Evolutionary conservation across 2,113 vertebrate species (phyloP).

Genomic region (Verasper variegatus): DNA sequence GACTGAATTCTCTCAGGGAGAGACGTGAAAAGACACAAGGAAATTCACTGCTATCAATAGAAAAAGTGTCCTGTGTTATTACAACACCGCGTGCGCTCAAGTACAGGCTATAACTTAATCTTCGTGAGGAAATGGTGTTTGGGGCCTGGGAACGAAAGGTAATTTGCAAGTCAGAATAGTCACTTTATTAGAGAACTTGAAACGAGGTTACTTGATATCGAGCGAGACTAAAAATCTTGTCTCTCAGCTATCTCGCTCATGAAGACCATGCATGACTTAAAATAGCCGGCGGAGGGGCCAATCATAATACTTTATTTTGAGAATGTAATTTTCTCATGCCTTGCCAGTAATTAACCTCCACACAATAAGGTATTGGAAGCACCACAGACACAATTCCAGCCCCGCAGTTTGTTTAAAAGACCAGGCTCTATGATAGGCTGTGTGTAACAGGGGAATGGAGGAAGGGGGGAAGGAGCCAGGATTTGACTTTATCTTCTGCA

Average conservation of each 20-base stretch:
- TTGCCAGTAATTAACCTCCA: constrained; percentile 87
- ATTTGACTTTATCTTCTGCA: constrained; percentile 82
- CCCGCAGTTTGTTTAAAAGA: constrained; percentile 79
- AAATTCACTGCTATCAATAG: constrained; percentile 71
- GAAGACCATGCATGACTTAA: constrained; percentile 79
- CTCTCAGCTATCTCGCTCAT: constrained; percentile 80
- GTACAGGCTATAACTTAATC: constrained; percentile 78
- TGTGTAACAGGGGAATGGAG: constrained; percentile 65
- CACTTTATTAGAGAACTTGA: constrained; percentile 81
- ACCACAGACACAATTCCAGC: constrained; percentile 81
- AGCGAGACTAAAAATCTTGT: constrained; percentile 83
- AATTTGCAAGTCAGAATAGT: constrained; percentile 85
- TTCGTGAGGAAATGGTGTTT: constrained; percentile 78
- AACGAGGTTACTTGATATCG: constrained; percentile 85
- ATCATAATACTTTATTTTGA: constrained; percentile 86
- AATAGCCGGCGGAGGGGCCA: constrained; percentile 80
- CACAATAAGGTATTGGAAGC: constrained; percentile 85
- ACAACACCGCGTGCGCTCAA: constrained; percentile 73
- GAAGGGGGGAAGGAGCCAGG: constrained; percentile 54
- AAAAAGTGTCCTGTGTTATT: constrained; percentile 71
- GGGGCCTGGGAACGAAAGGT: constrained; percentile 74
- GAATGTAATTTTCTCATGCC: constrained; percentile 86
- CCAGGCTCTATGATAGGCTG: constrained; percentile 75
- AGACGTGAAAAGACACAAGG: constrained; percentile 65
- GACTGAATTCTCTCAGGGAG: constrained; percentile 67